Percentiles rank a stretch among this genome's conserved stretches.
phyloP scores from a whole-genome alignment of 2,888 invertebrate genomes.

The Lochmaea capreae region DNA sequence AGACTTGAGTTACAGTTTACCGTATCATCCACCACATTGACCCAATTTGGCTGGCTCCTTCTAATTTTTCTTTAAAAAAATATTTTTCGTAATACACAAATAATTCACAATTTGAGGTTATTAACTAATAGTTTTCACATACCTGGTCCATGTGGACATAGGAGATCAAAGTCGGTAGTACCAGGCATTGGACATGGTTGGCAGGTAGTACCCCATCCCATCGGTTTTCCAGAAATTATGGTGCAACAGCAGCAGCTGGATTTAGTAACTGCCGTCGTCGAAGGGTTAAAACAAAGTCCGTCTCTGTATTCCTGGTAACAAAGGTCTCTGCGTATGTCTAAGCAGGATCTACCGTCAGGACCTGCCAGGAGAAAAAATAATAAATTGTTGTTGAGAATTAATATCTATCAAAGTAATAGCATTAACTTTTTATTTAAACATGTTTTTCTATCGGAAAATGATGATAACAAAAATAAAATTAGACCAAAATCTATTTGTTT shows the following conservation, averaged over 20 bases:
- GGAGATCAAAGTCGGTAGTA: constrained; percentile 74
- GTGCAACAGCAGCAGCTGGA: constrained; percentile 88
- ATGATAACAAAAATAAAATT: no score
- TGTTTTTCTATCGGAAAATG: no score
- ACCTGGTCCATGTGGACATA: constrained; percentile 80
- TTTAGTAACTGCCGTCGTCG: constrained; percentile 81
- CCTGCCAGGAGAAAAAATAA: constrained; percentile 53
- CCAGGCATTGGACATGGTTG: constrained; percentile 80
- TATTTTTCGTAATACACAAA: no score
- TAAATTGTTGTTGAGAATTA: background rate
- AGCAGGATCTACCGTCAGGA: constrained; percentile 68
- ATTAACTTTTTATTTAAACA: no score
- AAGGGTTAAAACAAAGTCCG: constrained; percentile 82
- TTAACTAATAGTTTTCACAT: background rate
- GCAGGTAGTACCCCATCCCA: constrained; percentile 87
- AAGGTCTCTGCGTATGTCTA: constrained; percentile 83
- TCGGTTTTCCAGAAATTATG: constrained; percentile 72
- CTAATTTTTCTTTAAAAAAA: no score
- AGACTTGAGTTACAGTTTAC: no score
- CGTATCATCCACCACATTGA: no score
- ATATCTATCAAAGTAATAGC: background rate
- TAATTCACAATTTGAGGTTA: no score
- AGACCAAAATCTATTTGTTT: no score
- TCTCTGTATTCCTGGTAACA: constrained; percentile 82
- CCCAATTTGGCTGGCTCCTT: no score